Percentiles rank a stretch among this genome's conserved stretches.
Evolutionary conservation across 2,888 invertebrate species (phyloP).

Genomic region (Seira ritae): DNA sequence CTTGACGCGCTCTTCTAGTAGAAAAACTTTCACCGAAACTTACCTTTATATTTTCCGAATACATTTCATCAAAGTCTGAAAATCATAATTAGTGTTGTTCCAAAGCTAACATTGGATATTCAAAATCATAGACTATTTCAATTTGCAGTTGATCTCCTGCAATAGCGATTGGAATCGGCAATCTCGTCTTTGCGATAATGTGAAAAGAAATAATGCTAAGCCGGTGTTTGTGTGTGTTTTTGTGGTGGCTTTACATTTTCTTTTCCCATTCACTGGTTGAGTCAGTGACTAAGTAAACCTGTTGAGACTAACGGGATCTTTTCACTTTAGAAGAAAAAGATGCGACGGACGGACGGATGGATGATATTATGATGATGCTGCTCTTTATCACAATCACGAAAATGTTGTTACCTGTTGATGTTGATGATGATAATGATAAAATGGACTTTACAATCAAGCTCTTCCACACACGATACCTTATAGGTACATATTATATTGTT

Average conservation of each 20-base stretch:
- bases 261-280: neutral
- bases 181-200: neutral
- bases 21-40: too few relatives aligned
- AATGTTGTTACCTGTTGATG: neutral
- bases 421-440: conserved; percentile 42
- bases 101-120: too few relatives aligned
- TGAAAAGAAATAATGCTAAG: neutral
- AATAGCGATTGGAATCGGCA: too few relatives aligned
- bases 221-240: neutral
- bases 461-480: neutral
- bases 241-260: neutral
- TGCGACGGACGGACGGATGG: conserved; percentile 44
- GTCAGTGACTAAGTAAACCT: conserved; percentile 41
- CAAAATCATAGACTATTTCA: too few relatives aligned
- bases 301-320: conserved; percentile 59
- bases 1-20: too few relatives aligned
- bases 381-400: conserved; percentile 25
- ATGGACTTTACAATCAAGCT: conserved; percentile 22
- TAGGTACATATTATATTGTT: neutral
- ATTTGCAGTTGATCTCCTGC: too few relatives aligned
- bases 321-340: conserved; percentile 35
- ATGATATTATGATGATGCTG: conserved; percentile 51
- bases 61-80: too few relatives aligned
- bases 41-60: too few relatives aligned
- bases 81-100: too few relatives aligned